Evolutionary conservation across 2,113 vertebrate genomes (phyloP), one percentile per base, ranked within the genome.

Genomic region (Panthera tigris): DNA sequence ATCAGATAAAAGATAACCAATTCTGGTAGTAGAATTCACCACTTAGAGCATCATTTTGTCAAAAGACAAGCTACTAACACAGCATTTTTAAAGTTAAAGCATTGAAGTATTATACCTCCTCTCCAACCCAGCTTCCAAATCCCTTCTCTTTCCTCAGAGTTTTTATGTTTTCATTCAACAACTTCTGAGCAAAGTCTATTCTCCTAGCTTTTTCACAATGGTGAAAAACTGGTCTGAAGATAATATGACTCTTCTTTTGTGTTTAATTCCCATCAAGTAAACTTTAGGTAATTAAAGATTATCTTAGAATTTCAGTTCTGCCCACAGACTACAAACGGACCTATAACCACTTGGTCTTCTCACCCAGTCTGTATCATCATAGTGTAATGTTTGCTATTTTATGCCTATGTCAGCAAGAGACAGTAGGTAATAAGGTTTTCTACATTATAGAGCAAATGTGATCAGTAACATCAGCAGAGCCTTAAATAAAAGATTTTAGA

Each of bases 101-200:
- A 93, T 12, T 57, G 95, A 76, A 52, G 36, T 3, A 50, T 3
- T 50, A 18, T 3, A 78, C 74, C 39, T 89, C 39, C 27, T 63
- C 9, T 11, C 16, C 3, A 95, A 45, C 2, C 36, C 50, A 76
- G 55, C 5, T 94, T 36, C 61, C 31, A 78, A 76, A 73, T 33
- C 15, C 31, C 57, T 57, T 68, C 36, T 7, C 16, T 88, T 89
- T 74, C 36, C 29, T 48, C 4, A n/a, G 29, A 89, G 71, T n/a
- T 61, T 94, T 74, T 39, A 71, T 29, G 15, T 21, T 95, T 94
- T 71, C 89, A 87, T 78, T 29, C 92, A 73, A 66, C 13, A 82
- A 31, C 94, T 92, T 95, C 31, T 92, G 18, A 95, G 87, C 31
- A n/a, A 92, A 95, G 10, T 31, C 50, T 55, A 31, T 73, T 57